Evolutionary conservation across 2,797 vertebrate species (phyloP), one percentile per base, ranked within the genome.

Genomic region (Pogonophryne albipinna): DNA sequence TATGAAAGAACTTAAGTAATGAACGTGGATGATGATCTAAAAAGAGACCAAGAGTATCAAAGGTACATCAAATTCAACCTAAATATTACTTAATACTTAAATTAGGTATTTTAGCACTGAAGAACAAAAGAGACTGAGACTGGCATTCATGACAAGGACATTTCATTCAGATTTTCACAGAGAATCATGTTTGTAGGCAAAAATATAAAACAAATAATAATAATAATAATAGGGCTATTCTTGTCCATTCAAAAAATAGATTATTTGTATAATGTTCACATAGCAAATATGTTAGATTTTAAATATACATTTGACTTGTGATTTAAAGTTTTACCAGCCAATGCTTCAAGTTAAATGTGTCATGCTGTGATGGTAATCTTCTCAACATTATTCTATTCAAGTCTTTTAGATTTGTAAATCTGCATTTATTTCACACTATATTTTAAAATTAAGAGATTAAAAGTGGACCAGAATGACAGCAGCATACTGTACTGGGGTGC

Each of bases 381-480:
- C 27, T 27, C 27, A 44, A 60, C 59, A 51, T 16, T 5, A 31
- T 38, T 65, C 46, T 38, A 9, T 13, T 50, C 19, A 4, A 52
- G n/a, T 34, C 5, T 66, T 65, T 20, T 50, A 42, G 17, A 23
- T 20, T 62, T 66, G 1, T 20, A 65, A 78, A 62, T 52, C 13
- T 42, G 14, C 4, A 27, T 27, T 27, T 27, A 27, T 57, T 65
- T 75, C 64, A 44, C 62, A 66, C 52, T 4, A 60, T 42, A 47
- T 38, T 38, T 38, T 38, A 38, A 38, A 38, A 38, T 38, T 6
- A 38, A 38, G 8, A 38, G 34, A 34, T 19, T 38, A 15, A 65
- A 73, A 62, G 44, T 38, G 38, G 34, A 38, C 52, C 44, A 10
- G 14, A 45, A 13, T 70, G 44, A 44, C 31, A 66, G 7, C 10